These are phyloP conservation scores for Chiloscyllium plagiosum DNA, from an alignment of 2,113 vertebrate genomes.

Conservation along the genomic window DNA sequence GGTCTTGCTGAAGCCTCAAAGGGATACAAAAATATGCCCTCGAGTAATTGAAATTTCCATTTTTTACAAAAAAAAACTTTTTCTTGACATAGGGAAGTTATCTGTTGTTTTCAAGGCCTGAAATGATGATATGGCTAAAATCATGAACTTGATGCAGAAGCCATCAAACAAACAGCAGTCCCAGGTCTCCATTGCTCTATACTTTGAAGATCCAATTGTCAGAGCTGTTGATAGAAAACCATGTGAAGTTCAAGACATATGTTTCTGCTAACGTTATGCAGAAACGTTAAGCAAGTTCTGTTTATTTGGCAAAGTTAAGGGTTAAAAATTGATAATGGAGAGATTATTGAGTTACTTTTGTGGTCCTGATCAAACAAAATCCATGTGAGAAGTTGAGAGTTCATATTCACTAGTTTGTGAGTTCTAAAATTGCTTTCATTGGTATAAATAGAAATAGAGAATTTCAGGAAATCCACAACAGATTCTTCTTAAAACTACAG, in stretches of 20 bases:
- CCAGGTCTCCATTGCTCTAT: neutral
- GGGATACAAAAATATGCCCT: neutral
- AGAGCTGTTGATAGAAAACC: too few species aligned
- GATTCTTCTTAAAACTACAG: neutral
- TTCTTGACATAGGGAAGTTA: neutral
- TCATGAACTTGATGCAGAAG: neutral
- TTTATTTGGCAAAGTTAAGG: neutral
- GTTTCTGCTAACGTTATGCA: neutral
- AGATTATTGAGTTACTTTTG: neutral
- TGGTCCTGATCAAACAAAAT: conserved; percentile 11
- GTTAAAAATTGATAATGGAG: neutral
- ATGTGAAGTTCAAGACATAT: neutral
- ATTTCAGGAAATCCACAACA: neutral
- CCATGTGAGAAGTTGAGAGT: neutral
- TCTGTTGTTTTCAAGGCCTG: neutral
- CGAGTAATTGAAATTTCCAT: neutral
- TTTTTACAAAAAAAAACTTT: neutral
- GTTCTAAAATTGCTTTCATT: neutral
- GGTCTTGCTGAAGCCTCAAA: neutral
- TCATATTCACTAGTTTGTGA: neutral
- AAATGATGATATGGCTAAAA: neutral
- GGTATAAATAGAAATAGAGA: neutral
- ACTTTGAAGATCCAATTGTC: neutral
- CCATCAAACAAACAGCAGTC: neutral
- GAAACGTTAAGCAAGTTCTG: neutral